Evolutionary conservation across 2,113 vertebrate genomes (phyloP), one percentile per base, ranked within the genome.

Genomic region (Tychaedon coryphoeus): DNA sequence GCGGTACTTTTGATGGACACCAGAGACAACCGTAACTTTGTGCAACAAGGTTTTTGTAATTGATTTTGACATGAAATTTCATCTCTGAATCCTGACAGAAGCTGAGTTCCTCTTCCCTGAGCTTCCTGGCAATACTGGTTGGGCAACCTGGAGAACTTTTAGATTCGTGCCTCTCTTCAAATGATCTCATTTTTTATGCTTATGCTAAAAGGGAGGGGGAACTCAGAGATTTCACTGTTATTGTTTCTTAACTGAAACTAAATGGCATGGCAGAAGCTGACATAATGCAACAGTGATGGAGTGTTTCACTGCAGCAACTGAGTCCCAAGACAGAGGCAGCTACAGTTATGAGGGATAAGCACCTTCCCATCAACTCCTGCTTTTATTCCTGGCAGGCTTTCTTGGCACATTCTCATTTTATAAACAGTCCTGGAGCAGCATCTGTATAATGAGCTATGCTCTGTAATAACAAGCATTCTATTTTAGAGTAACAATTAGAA

Each of bases 401-500:
- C 75, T 54, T 86, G 89, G 85, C 82, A 65, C 54, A 50, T 24
- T 71, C 62, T 79, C 58, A 18, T 90, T 92, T 92, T 79, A 78
- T 62, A 71, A 82, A 84, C 74, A 73, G 73, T 75, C 73, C 64
- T 78, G 75, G 67, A 92, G 72, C 62, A 94, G 75, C 62, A 81
- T 60, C 43, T 93, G 62, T 70, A 76, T 50, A 95, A 94, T 17
- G 58, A 97, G 77, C 51, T 91, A 38, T n/a, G n/a, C 47, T 84
- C 48, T 43, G 43, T 77, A 89, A 31, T 42, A 90, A 91, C 43
- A 87, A 73, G 40, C 54, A 48, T 78, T 92, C 77, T 79, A 28
- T 89, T 96, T 86, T 18, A 42, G 43, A 91, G 58, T 54, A 92
- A 88, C 82, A 89, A 81, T 94, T 78, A 89, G 47, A 96, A 95